A percentile compares a stretch with the other conserved stretches of the same genome.
Conservation (phyloP, 2,113 vertebrate species). For the Zosterops borbonicus region DNA sequence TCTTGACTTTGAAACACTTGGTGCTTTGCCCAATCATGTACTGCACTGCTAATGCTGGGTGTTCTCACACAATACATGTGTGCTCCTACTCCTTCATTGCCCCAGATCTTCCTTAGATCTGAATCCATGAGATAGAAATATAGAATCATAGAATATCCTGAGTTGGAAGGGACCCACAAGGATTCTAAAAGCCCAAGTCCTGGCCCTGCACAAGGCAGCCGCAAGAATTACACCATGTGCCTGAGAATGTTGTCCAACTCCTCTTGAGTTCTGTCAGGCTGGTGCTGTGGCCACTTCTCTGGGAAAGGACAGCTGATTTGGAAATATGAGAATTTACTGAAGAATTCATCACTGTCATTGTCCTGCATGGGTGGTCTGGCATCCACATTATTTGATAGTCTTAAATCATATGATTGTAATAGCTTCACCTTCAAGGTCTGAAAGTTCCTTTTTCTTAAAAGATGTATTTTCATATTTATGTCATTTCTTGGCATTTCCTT, state of each 20-base stretch:
- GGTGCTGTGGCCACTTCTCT: not conserved
- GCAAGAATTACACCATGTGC: not conserved
- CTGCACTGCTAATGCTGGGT: not conserved
- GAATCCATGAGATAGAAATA: not conserved
- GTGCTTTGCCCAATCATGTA: not conserved
- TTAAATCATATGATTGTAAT: not conserved
- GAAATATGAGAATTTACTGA: not conserved
- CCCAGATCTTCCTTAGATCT: not conserved
- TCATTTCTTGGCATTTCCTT: not conserved
- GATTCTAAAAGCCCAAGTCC: too few species aligned
- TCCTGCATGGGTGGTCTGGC: not conserved
- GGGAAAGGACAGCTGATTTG: not conserved
- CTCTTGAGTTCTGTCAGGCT: not conserved
- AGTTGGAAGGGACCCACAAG: not conserved
- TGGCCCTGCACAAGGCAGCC: too few species aligned
- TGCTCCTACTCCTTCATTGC: not conserved
- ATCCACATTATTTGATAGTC: not conserved
- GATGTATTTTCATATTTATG: not conserved
- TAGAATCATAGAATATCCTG: not conserved
- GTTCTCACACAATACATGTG: not conserved
- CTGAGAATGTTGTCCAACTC: not conserved
- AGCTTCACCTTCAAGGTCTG: not conserved
- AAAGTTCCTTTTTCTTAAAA: not conserved
- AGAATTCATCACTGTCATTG: not conserved
- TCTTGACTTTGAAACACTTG: accelerated